Conservation (phyloP, 2,113 vertebrate genomes). For the Ardeotis arabs region DNA sequence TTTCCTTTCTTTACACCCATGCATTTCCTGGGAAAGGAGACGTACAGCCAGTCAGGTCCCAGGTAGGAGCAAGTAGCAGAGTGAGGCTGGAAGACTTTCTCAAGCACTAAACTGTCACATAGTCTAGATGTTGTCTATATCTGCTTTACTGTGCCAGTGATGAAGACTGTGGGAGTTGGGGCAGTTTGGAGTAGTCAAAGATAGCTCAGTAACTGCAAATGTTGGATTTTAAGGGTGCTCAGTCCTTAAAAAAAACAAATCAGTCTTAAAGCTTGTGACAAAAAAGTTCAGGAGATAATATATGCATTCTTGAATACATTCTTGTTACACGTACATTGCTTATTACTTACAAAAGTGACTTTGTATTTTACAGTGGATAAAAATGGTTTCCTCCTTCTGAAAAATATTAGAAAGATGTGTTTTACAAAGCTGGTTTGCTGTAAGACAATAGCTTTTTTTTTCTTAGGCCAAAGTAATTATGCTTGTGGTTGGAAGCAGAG, state of each 20-base stretch:
- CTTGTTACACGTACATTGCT: accelerated
- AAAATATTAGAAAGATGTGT: background rate
- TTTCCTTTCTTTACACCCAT: background rate
- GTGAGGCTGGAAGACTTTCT: background rate
- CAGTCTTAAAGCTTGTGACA: background rate
- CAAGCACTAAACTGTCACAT: background rate
- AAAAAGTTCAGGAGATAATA: background rate
- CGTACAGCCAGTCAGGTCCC: background rate
- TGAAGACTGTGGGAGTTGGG: background rate
- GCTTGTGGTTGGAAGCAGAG: background rate
- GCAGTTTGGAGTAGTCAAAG: background rate
- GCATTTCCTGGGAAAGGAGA: background rate
- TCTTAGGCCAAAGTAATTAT: background rate
- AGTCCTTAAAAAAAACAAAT: background rate
- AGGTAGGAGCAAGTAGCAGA: background rate
- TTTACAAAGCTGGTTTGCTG: background rate
- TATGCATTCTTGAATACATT: background rate
- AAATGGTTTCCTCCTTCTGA: background rate
- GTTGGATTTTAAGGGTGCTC: background rate
- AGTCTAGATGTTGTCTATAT: background rate
- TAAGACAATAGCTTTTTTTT: background rate
- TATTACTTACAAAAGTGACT: background rate
- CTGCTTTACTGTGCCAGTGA: background rate
- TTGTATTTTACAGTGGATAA: background rate
- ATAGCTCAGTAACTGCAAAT: background rate